Conservation (phyloP, 2,797 vertebrate species). For the Coregonus sp. region DNA sequence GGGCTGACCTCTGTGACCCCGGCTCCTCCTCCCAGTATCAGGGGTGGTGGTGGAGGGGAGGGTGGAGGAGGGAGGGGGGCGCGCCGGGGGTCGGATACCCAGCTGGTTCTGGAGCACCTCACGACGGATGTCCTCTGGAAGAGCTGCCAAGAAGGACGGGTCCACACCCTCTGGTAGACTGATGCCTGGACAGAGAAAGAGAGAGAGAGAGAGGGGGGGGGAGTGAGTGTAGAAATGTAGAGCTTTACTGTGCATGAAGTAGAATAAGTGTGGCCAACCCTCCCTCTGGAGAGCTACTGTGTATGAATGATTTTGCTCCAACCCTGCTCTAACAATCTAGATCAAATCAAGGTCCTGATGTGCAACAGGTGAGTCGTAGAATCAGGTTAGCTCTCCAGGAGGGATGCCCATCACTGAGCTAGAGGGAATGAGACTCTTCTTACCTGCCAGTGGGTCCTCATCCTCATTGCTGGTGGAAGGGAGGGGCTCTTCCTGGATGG, state of each 20-base stretch:
- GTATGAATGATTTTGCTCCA: too few relatives aligned
- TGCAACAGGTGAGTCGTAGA: too few relatives aligned
- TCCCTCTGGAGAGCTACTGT: too few relatives aligned
- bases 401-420: too few relatives aligned
- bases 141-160: conserved; percentile 92
- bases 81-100: conserved; percentile 90
- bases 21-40: conserved; percentile 80
- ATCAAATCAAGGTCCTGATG: too few relatives aligned
- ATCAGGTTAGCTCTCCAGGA: too few relatives aligned
- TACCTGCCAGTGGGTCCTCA: conserved; percentile 93
- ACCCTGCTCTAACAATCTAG: too few relatives aligned
- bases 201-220: background rate
- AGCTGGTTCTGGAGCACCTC: conserved; percentile 96
- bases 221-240: background rate
- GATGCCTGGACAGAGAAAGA: conserved; percentile 76
- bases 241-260: background rate
- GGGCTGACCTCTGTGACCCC: conserved; percentile 95
- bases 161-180: conserved; percentile 94
- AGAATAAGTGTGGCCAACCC: background rate
- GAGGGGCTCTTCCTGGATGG: conserved; percentile 90
- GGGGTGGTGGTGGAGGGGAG: conserved; percentile 76
- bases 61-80: conserved; percentile 76
- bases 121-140: conserved; percentile 93
- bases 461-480: conserved; percentile 95
- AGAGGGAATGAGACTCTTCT: background rate